A percentile compares a stretch with the other conserved stretches of the same genome.
Conservation (phyloP, 2,888 invertebrate species). For the Noctua janthina region DNA sequence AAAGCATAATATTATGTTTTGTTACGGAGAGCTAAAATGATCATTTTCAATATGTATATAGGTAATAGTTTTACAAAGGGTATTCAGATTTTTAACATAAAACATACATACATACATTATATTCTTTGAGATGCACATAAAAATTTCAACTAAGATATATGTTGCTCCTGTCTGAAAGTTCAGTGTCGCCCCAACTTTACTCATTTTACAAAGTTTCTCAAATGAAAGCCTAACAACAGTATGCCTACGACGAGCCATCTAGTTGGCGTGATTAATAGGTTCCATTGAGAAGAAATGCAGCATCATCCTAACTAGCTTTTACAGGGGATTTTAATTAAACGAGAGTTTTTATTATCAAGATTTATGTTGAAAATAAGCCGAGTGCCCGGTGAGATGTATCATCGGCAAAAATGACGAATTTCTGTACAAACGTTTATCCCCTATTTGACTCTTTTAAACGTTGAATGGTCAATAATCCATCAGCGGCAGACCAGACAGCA, state of each 20-base stretch:
- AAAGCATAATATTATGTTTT: too few species aligned
- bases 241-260: slow-evolving; percentile 47
- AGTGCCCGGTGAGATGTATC: neutral
- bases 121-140: neutral
- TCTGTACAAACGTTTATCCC: neutral
- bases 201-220: slow-evolving; percentile 57
- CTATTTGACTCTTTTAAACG: too few species aligned
- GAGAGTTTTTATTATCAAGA: slow-evolving; percentile 22
- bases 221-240: slow-evolving; percentile 60
- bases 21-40: neutral
- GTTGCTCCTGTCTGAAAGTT: neutral
- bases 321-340: slow-evolving; percentile 44
- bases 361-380: slow-evolving; percentile 25
- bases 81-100: too few species aligned
- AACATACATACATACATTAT: too few species aligned
- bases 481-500: too few species aligned
- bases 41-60: too few species aligned
- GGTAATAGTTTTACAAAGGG: too few species aligned
- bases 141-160: neutral
- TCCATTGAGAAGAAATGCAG: slow-evolving; percentile 48
- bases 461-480: too few species aligned
- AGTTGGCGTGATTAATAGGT: slow-evolving; percentile 70
- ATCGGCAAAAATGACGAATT: neutral
- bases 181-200: slow-evolving; percentile 46
- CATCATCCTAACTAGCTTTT: slow-evolving; percentile 50